Conservation (phyloP, 2,888 invertebrate species). For the Anthrax anthrax region DNA sequence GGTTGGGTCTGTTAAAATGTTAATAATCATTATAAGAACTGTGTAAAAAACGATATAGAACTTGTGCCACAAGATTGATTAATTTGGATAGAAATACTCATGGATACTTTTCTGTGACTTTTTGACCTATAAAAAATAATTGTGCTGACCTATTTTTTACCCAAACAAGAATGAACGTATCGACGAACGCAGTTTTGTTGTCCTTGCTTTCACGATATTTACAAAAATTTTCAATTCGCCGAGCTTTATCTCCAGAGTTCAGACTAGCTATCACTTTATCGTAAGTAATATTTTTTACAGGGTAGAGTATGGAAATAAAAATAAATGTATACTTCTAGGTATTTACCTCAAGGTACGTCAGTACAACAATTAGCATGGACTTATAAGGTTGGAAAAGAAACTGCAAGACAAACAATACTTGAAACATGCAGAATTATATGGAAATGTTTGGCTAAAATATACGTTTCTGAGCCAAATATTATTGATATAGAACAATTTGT, state of each 20-base stretch:
- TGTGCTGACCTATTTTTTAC: neutral
- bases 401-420: conserved; percentile 2
- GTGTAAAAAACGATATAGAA: neutral
- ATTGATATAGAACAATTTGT: neutral
- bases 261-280: conserved; percentile 1
- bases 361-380: neutral
- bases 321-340: conserved; percentile 1
- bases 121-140: neutral
- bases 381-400: conserved; percentile 6
- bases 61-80: neutral
- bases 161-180: neutral
- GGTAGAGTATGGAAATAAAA: neutral
- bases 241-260: neutral
- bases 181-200: neutral
- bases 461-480: neutral
- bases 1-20: too few relatives aligned
- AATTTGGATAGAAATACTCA: neutral
- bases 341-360: neutral
- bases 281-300: neutral
- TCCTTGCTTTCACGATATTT: neutral
- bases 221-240: neutral
- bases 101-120: neutral
- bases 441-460: neutral
- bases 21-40: too few relatives aligned
- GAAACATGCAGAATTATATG: conserved; percentile 3